Evolutionary conservation across 2,113 vertebrate genomes (phyloP), one percentile per base, ranked within the genome.

Genomic region (Anser cygnoides): DNA sequence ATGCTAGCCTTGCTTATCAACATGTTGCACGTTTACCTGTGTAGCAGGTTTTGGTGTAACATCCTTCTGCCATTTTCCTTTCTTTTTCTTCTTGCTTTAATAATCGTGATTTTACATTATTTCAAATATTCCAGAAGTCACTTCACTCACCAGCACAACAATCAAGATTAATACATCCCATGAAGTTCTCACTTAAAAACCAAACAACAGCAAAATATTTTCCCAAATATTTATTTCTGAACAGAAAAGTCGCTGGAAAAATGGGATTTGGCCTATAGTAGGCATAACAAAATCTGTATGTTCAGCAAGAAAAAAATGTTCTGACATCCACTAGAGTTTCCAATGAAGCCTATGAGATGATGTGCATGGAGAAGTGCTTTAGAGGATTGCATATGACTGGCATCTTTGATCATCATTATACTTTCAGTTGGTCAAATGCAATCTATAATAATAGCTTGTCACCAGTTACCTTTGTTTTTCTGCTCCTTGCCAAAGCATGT

Each of bases 1-100:
- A 80, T 82, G 58, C 59, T 90, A 79, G 35, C 76, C 62, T 80
- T 83, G 50, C 61, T 88, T 94, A 91, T 91, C 63, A 96, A 71
- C 21, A 57, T 55, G 57, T 84, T 75, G 73, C 86, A 93, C 63
- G 39, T 79, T 87, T 87, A 72, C 50, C 61, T 77, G 19, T 65
- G 22, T 58, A 62, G 35, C 57, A 29, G 22, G 61, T 90, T 90
- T 46, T 41, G 26, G n/a, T 68, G 87, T 76, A 66, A 71, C 28
- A 75, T 55, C 12, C 6, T 44, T 92, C 89, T 77, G 31, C n/a
- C 28, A 62, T 79, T 91, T 57, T 84, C n/a, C 54, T 75, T 79
- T 76, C 52, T 57, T 83, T 81, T 74, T 84, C 52, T 39, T 84
- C 33, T 20, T 37, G n/a, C 35, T 90, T 95, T 61, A 92, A 41